phyloP scores from a whole-genome alignment of 2,888 invertebrate genomes.

The Dryadula phaetusa region DNA sequence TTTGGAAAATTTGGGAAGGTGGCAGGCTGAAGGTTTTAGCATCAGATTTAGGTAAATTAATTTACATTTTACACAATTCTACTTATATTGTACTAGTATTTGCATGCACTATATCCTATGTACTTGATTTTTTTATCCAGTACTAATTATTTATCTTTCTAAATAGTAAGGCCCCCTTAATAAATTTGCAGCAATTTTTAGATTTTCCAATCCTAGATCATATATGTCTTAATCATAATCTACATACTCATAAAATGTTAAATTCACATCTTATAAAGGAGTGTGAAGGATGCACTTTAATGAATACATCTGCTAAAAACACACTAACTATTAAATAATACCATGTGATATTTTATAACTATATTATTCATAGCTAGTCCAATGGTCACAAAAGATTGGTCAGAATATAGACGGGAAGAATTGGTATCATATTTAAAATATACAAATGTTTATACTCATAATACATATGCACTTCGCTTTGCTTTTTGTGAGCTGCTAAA shows the following conservation, averaged over 20 bases:
- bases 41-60: slow-evolving; percentile 80
- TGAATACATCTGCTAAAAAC: neutral
- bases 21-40: slow-evolving; percentile 85
- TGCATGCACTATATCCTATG: too few species aligned
- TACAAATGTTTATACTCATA: slow-evolving; percentile 83
- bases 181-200: too few species aligned
- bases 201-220: too few species aligned
- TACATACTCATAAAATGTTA: too few species aligned
- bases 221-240: too few species aligned
- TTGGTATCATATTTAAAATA: slow-evolving; percentile 84
- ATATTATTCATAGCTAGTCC: slow-evolving; percentile 73
- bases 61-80: neutral
- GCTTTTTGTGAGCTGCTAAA: slow-evolving; percentile 90
- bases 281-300: too few species aligned
- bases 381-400: slow-evolving; percentile 83
- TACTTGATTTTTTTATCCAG: too few species aligned
- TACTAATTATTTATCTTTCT: too few species aligned
- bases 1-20: slow-evolving; percentile 90
- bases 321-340: neutral
- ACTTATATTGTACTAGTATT: too few species aligned
- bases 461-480: slow-evolving; percentile 87
- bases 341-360: neutral
- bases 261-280: too few species aligned
- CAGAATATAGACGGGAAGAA: slow-evolving; percentile 78
- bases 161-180: too few species aligned